Evolutionary conservation across 2,797 vertebrate species (phyloP), one percentile per base, ranked within the genome.

Genomic region (Luscinia luscinia): DNA sequence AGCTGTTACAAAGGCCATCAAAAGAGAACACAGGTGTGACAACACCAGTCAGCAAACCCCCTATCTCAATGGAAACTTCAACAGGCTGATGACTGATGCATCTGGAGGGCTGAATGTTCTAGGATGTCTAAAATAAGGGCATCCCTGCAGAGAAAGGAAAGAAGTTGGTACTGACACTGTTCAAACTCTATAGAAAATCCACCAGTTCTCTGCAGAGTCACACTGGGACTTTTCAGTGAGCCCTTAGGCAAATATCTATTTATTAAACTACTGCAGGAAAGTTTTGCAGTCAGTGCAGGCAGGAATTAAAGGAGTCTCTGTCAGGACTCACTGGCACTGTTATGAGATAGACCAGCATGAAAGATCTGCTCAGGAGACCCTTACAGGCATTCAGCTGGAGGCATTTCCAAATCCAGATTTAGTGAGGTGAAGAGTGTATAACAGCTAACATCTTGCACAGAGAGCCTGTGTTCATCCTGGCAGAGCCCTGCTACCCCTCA

Each of bases 401-500:
- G 4, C 61, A 69, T 72, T 83, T 81, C 73, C 73, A 75, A 32
- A 81, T 27, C 23, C 34, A 64, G 30, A 70, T 75, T 81, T 51
- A 75, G 76, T 3, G 18, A 89, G 34, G 45, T 90, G 11, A 83
- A 67, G 34, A 83, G 30, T 6, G 6, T 57, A 5, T 38, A 78
- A 69, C 34, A 74, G 38, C 23, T 3, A 36, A 13, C 17, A 52
- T 15, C 38, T 24, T 16, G 40, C 40, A 84, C 27, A 74, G 57
- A 93, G 26, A 68, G 24, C 7, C 34, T 70, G 32, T 27, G 34
- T 55, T 75, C 28, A 21, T 10, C 79, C 22, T 77, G 79, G 54
- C 38, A 58, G 62, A 43, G 15, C 16, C 20, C 48, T 4, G 0
- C 36, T 0, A 0, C 12, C 38, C 28, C 23, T 77, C 61, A 74